Percentiles rank a stretch among this genome's conserved stretches.
These are phyloP conservation scores for Andrena bucephala DNA, from an alignment of 2,888 invertebrate genomes.

Conservation along the genomic window DNA sequence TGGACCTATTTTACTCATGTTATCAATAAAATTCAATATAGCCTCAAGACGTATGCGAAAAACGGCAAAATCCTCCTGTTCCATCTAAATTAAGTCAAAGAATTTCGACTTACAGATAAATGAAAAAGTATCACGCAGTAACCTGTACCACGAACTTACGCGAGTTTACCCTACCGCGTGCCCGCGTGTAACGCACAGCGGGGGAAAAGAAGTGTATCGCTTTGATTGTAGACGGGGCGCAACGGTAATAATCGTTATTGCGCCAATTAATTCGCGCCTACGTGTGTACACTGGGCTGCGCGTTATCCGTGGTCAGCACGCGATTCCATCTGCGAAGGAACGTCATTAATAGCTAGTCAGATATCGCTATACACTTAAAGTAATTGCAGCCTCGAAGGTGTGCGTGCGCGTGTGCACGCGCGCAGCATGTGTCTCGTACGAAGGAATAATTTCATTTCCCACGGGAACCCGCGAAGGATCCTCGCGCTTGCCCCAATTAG, in stretches of 20 bases:
- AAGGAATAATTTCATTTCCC: slow-evolving; percentile 70
- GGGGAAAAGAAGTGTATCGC: slow-evolving; percentile 63
- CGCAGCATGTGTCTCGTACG: slow-evolving; percentile 20
- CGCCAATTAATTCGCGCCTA: slow-evolving; percentile 73
- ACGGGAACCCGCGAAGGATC: slow-evolving; percentile 64
- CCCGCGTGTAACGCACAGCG: not conserved
- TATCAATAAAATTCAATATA: too few relatives aligned
- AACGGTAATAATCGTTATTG: slow-evolving; percentile 69
- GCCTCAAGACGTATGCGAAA: too few relatives aligned
- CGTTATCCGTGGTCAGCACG: slow-evolving; percentile 71
- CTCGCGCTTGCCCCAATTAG: slow-evolving; percentile 64
- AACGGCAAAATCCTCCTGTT: too few relatives aligned
- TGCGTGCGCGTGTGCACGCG: slow-evolving; percentile 33
- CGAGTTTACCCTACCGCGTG: not conserved
- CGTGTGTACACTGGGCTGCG: slow-evolving; percentile 53
- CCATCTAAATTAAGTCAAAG: too few relatives aligned
- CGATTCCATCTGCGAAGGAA: slow-evolving; percentile 71
- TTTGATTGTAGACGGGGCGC: slow-evolving; percentile 42
- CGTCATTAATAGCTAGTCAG: slow-evolving; percentile 75
- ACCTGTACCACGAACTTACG: too few relatives aligned
- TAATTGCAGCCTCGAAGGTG: slow-evolving; percentile 65
- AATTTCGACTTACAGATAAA: too few relatives aligned
- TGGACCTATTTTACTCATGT: too few relatives aligned
- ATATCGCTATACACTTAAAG: slow-evolving; percentile 74
- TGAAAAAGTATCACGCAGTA: too few relatives aligned